Evolutionary conservation across 2,797 vertebrate genomes (phyloP).

Genomic region (Myotis findleyi): DNA sequence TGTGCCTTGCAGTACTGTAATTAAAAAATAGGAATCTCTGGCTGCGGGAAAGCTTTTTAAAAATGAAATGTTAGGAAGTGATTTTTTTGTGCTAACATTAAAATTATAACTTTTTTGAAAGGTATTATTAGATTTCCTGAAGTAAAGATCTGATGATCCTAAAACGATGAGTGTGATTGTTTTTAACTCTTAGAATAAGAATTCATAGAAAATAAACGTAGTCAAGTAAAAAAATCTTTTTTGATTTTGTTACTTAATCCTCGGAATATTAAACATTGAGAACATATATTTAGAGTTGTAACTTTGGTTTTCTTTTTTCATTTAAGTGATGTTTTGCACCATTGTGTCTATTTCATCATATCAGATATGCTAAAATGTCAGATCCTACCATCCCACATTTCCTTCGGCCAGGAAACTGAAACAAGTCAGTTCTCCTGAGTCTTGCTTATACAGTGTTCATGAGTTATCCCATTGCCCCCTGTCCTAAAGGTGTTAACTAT

Average conservation of each 20-base stretch:
- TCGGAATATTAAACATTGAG: conserved; percentile 67
- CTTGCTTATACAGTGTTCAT: conserved; percentile 31
- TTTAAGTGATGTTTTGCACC: conserved; percentile 26
- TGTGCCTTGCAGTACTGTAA: conserved; percentile 91
- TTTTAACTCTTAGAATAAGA: conserved; percentile 72
- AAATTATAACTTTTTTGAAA: conserved; percentile 82
- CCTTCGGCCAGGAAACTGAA: conserved; percentile 48
- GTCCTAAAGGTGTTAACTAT: conserved; percentile 38
- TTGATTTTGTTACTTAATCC: conserved; percentile 68
- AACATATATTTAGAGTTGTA: conserved; percentile 39
- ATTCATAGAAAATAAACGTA: conserved; percentile 52
- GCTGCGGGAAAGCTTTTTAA: conserved; percentile 81
- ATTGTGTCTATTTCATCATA: conserved; percentile 16
- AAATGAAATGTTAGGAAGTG: conserved; percentile 77
- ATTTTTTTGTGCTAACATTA: conserved; percentile 84
- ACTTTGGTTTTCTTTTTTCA: conserved; percentile 7
- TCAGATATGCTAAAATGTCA: conserved; percentile 31
- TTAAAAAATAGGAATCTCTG: conserved; percentile 82
- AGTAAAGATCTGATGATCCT: conserved; percentile 84
- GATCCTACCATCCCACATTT: background rate
- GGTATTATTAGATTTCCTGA: conserved; percentile 81
- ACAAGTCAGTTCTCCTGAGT: background rate
- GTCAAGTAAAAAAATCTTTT: conserved; percentile 30
- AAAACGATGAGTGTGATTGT: conserved; percentile 75
- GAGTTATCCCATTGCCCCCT: conserved; percentile 2